These are phyloP conservation scores for Poeciliopsis gracilis DNA, from an alignment of 2,797 vertebrate species.

Conservation along the genomic window DNA sequence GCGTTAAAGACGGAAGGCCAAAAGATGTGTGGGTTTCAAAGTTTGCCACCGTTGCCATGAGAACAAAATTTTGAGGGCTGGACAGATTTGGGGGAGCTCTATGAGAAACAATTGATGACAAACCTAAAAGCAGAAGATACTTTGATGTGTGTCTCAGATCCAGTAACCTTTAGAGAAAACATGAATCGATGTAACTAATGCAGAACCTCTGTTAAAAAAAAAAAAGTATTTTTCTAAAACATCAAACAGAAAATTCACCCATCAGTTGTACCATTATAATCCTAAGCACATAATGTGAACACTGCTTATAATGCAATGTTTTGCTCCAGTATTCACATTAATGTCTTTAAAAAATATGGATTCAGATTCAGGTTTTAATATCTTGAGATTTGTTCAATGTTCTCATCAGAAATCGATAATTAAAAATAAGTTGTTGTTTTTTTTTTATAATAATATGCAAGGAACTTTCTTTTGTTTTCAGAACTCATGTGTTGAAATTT, in stretches of 20 bases:
- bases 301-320: neutral
- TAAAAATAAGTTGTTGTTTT: neutral
- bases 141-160: constrained; percentile 12
- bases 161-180: constrained; percentile 13
- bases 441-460: neutral
- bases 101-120: constrained; percentile 11
- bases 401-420: neutral
- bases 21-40: constrained; percentile 27
- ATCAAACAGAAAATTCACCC: neutral
- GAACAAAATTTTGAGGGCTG: constrained; percentile 33
- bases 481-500: neutral
- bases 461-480: neutral
- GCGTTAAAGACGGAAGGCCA: constrained; percentile 7
- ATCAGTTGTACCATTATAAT: neutral
- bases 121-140: neutral
- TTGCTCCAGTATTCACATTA: neutral
- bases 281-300: neutral
- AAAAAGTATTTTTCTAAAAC: neutral
- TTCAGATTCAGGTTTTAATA: neutral
- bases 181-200: constrained; percentile 14
- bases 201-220: neutral
- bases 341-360: neutral
- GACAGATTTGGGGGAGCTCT: constrained; percentile 16
- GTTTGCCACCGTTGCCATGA: constrained; percentile 34
- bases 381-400: neutral